Evolutionary conservation across 2,113 vertebrate genomes (phyloP), one percentile per base, ranked within the genome.

Genomic region (Felis chaus): DNA sequence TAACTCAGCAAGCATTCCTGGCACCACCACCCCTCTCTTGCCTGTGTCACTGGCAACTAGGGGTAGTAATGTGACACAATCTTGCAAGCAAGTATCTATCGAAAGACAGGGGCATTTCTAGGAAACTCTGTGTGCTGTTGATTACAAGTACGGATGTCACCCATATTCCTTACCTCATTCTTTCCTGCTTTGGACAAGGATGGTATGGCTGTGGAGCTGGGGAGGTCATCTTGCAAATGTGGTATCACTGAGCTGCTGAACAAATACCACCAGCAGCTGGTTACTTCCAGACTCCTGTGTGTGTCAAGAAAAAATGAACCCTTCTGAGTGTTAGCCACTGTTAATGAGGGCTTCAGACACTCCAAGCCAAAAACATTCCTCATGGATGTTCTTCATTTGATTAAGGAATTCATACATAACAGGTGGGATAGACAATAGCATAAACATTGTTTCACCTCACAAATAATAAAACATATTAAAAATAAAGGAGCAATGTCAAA

Each of bases 341-440:
- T 76, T 97, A 91, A 83, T 61, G 74, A 89, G 68, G 18, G 94
- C 92, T 97, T 95, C 78, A 89, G 68, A 79, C 45, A 79, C 45
- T 97, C 53, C 78, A 39, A 86, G 33, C 45, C 79, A 87, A 95
- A 93, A 95, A 66, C n/a, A 91, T 91, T 92, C 76, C 33, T 92
- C 69, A 57, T 0, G 3, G 83, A 86, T 92, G 21, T 68, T 95
- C 55, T 18, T 92, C 27, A 57, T 89, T 48, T 94, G 18, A 94
- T 82, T 96, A 94, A 94, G 48, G 41, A 90, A 78, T 25, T 76
- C 73, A 86, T 33, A 94, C 53, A 89, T 18, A 96, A 95, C 85
- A 93, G 66, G 55, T 92, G 27, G 95, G 45, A 80, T 69, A 50
- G 23, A 94, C 39, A 84, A 65, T 71, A 93, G 27, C 55, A 53